These are phyloP conservation scores for Synergus gifuensis DNA, from an alignment of 2,888 invertebrate species.

Conservation along the genomic window DNA sequence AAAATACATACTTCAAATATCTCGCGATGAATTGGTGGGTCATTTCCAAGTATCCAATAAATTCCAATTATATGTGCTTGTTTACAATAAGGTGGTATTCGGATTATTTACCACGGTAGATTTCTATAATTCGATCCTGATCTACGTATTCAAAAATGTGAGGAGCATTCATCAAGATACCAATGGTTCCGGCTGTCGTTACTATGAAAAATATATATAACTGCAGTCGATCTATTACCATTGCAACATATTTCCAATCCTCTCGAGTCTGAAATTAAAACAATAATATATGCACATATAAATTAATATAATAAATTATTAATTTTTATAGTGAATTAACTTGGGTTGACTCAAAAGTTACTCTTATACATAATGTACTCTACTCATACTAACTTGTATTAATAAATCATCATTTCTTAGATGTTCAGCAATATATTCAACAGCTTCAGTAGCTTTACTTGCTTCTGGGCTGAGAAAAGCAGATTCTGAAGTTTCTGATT, in stretches of 20 bases:
- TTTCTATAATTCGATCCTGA: conserved; percentile 96
- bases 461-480: conserved; percentile 95
- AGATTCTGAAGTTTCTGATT: conserved; percentile 95
- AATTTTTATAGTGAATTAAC: too few species aligned
- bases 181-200: conserved; percentile 96
- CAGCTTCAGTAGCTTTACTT: conserved; percentile 97
- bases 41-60: too few species aligned
- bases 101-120: conserved; percentile 92
- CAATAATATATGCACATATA: too few species aligned
- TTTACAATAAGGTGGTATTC: too few species aligned
- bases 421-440: conserved; percentile 99
- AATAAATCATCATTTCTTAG: conserved; percentile 98
- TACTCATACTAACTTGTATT: conserved; percentile 87
- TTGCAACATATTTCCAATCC: conserved; percentile 99
- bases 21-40: too few species aligned
- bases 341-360: too few species aligned
- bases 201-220: conserved; percentile 97
- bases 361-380: too few species aligned
- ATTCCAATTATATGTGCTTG: too few species aligned
- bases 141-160: conserved; percentile 98
- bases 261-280: conserved; percentile 89
- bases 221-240: conserved; percentile 98
- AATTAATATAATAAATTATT: too few species aligned
- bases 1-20: too few species aligned
- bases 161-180: conserved; percentile 97